These are phyloP conservation scores for Heliothis subflexa DNA, from an alignment of 1,140 invertebrate genomes.

Conservation along the genomic window DNA sequence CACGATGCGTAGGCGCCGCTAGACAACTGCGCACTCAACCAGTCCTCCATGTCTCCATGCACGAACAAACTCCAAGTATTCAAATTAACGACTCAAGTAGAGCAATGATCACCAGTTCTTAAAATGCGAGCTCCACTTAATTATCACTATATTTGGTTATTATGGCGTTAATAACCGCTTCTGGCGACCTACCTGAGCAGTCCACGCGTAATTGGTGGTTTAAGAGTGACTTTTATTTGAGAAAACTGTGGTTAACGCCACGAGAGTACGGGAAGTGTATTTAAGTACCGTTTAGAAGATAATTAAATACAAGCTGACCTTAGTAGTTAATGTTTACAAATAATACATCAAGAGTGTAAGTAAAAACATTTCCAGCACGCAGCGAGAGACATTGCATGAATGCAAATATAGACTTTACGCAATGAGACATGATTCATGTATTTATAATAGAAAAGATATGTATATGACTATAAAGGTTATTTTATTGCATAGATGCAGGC, in stretches of 20 bases:
- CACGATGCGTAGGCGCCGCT: conserved; percentile 54
- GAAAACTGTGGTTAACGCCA: conserved; percentile 14
- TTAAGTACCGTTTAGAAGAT: conserved; percentile 27
- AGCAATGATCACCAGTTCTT: conserved; percentile 33
- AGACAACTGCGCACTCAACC: conserved; percentile 48
- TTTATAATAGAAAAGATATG: conserved; percentile 1
- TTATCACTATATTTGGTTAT: conserved; percentile 33
- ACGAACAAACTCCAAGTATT: conserved; percentile 59
- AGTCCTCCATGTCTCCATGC: conserved; percentile 44
- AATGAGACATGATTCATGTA: conserved; percentile 27
- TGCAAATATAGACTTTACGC: conserved; percentile 10
- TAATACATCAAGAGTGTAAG: neutral
- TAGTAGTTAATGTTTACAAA: neutral
- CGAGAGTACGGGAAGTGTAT: neutral
- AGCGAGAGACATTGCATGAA: neutral
- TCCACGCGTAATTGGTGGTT: conserved; percentile 13
- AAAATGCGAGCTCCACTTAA: conserved; percentile 52
- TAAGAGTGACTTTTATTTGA: conserved; percentile 27
- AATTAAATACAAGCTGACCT: neutral
- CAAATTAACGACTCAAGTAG: conserved; percentile 60
- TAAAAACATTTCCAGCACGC: neutral
- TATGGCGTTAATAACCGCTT: conserved; percentile 18
- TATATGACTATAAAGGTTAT: neutral
- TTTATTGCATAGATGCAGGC: conserved; percentile 25
- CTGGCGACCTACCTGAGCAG: conserved; percentile 13